phyloP scores from a whole-genome alignment of 30 jellyfish, hydroid and myxozoan species.

The Pelagia noctiluca region DNA sequence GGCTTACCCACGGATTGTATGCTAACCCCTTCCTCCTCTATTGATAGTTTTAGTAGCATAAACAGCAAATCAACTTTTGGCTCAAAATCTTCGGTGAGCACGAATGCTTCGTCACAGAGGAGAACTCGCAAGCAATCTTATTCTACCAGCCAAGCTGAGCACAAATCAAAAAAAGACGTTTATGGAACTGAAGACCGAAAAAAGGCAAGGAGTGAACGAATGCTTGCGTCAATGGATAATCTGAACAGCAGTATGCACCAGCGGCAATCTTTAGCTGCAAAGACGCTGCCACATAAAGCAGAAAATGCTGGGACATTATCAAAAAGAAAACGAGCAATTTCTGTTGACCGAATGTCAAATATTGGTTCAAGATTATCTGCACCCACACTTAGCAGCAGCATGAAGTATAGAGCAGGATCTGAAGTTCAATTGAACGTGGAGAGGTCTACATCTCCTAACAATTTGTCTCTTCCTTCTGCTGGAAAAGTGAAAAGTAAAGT shows the following conservation, averaged over 20 bases:
- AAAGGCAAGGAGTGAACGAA: conserved; percentile 66
- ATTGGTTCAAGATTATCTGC: conserved; percentile 46
- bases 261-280: conserved; percentile 22
- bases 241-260: conserved; percentile 29
- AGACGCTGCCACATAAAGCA: conserved; percentile 15
- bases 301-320: conserved; percentile 3
- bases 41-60: conserved; percentile 63
- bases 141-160: not conserved
- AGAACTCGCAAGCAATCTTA: not conserved
- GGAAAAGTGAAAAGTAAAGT: not conserved
- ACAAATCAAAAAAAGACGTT: not conserved
- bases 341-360: conserved; percentile 58
- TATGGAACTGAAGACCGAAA: conserved; percentile 24
- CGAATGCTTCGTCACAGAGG: conserved; percentile 5
- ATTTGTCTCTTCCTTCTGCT: conserved; percentile 32
- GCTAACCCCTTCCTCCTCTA: conserved; percentile 46
- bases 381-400: conserved; percentile 69
- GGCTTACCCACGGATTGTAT: conserved; percentile 30
- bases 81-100: conserved; percentile 47
- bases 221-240: conserved; percentile 64
- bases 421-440: conserved; percentile 49
- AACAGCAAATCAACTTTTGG: conserved; percentile 65
- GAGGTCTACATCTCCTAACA: conserved; percentile 43
- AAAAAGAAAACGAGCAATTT: conserved; percentile 37
- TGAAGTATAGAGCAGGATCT: conserved; percentile 51